Base-by-base conservation (phyloP, 2,113 vertebrate species). In the Girardinichthys multiradiatus region DNA sequence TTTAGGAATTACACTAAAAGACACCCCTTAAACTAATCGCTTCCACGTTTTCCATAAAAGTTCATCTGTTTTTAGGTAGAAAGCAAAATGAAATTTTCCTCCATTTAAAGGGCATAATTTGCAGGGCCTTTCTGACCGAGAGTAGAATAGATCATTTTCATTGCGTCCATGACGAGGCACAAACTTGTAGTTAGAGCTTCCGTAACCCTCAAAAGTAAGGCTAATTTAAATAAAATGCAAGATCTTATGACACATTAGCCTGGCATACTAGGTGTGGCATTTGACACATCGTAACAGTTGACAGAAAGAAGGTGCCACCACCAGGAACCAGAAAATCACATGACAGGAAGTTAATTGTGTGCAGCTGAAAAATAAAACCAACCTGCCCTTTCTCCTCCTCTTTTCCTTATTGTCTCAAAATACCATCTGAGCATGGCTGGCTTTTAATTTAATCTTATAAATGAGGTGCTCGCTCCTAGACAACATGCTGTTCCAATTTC, bases 1-100 rank as follows among this genome's bases (percentile, higher is more conserved):
- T 95, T 91, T 94, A 96, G 96, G 96, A 97, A 96, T 97, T 96
- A 94, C 96, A 95, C 95, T 92, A 92, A 94, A 96, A 96, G 95
- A 94, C 96, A 88, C 96, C 96, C 96, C 96, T 97, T 94, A 92
- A 91, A 92, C 95, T 98, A 99, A 99, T 99, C 95, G 94, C 93
- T 99, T 97, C 96, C 98, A 99, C 93, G 94, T 97, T 93, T 98
- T 94, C 94, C 91, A 90, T 96, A 90, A 95, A 91, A 94, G 85
- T 90, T 94, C 91, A 92, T 88, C 91, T 91, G 94, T 96, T 95
- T 93, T 93, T 64, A 80, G 88, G 91, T 92, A 92, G 88, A 83
- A 87, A 91, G 87, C 92, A 91, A 92, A 93, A 94, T 80, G 90
- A 92, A 83, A 88, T 84, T 93, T 92, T 87, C 86, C 51, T 86